Evolutionary conservation across 2,113 vertebrate species (phyloP).

Genomic region (Carassius carassius): DNA sequence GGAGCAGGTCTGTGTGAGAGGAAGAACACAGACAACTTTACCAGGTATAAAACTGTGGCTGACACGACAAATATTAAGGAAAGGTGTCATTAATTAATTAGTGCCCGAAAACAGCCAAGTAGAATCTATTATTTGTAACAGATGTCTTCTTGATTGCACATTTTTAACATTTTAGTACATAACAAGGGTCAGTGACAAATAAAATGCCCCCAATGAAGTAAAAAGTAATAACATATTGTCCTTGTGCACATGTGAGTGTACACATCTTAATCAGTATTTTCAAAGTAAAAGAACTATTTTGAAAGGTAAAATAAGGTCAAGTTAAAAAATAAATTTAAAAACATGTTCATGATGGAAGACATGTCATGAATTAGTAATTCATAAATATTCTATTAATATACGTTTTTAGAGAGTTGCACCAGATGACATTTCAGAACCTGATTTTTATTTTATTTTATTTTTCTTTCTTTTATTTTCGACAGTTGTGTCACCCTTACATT

Average conservation of each 20-base stretch:
- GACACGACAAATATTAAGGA: conserved; percentile 31
- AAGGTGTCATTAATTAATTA: conserved; percentile 37
- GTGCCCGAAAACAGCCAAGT: conserved; percentile 33
- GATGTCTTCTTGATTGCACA: neutral
- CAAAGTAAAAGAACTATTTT: neutral
- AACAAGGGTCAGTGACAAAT: neutral
- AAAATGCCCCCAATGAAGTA: neutral
- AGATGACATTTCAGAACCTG: too few relatives aligned
- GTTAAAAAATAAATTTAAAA: too few relatives aligned
- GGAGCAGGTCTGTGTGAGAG: conserved; percentile 38
- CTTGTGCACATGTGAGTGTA: neutral
- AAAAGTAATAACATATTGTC: neutral
- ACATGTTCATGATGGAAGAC: too few relatives aligned
- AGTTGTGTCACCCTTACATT: neutral
- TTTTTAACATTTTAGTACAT: neutral
- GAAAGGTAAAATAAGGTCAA: too few relatives aligned
- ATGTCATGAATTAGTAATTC: too few relatives aligned
- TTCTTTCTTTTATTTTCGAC: neutral
- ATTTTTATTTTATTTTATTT: too few relatives aligned
- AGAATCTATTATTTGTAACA: conserved; percentile 18
- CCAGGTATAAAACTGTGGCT: conserved; percentile 38
- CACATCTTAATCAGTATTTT: neutral
- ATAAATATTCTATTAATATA: too few relatives aligned
- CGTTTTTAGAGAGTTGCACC: too few relatives aligned
- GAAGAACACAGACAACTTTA: neutral